These are phyloP conservation scores for Tipula helvola DNA, from an alignment of 2,888 invertebrate species.

Conservation along the genomic window DNA sequence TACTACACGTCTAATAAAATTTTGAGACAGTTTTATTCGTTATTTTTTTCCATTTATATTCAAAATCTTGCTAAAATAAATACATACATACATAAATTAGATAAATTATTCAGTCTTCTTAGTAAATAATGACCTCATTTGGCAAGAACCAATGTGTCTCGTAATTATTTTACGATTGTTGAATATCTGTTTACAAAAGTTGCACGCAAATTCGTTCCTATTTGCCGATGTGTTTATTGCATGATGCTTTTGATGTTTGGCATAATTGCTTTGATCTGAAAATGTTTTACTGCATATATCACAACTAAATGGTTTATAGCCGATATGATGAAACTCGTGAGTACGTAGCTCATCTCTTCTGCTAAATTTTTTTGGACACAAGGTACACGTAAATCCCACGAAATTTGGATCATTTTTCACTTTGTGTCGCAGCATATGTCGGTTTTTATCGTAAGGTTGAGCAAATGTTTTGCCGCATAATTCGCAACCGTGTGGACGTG, in stretches of 20 bases:
- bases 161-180: background rate
- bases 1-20: background rate
- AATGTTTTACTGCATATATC: background rate
- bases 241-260: slow-evolving; percentile 8
- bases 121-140: background rate
- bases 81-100: background rate
- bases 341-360: slow-evolving; percentile 5
- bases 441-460: slow-evolving; percentile 6
- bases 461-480: slow-evolving; percentile 9
- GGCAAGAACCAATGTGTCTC: background rate
- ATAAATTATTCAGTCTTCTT: background rate
- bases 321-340: background rate
- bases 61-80: background rate
- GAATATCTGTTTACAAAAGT: slow-evolving; percentile 4
- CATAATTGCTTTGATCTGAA: slow-evolving; percentile 4
- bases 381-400: background rate
- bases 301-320: slow-evolving; percentile 6
- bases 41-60: too few relatives aligned
- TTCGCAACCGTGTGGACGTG: background rate
- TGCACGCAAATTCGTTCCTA: background rate
- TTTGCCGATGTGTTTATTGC: background rate
- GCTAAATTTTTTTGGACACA: slow-evolving; percentile 6
- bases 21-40: background rate
- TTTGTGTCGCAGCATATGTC: slow-evolving; percentile 7
- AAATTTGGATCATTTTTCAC: background rate